Conservation (phyloP, 2,888 invertebrate species). For the Embidobia sp. region DNA sequence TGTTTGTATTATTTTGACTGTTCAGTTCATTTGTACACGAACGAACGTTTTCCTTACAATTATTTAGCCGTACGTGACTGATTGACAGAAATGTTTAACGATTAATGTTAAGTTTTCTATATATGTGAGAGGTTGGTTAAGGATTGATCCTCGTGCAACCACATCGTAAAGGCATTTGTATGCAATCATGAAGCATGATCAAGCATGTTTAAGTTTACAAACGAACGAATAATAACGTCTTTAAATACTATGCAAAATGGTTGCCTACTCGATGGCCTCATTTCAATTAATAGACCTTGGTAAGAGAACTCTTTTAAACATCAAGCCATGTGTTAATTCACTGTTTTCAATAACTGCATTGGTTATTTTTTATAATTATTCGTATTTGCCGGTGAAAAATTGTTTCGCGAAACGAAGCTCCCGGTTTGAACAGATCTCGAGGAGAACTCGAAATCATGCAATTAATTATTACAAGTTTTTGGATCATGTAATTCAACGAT, state of each 20-base stretch:
- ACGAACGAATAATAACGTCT: slow-evolving; percentile 46
- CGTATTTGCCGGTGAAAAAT: too few relatives aligned
- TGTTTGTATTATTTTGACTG: neutral
- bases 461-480: slow-evolving; percentile 59
- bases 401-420: slow-evolving; percentile 1
- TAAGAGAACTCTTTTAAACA: slow-evolving; percentile 57
- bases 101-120: slow-evolving; percentile 48
- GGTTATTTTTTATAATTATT: slow-evolving; percentile 48
- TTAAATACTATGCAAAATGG: slow-evolving; percentile 55
- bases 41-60: slow-evolving; percentile 20
- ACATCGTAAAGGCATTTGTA: slow-evolving; percentile 60
- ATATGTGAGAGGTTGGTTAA: slow-evolving; percentile 39
- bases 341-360: slow-evolving; percentile 52
- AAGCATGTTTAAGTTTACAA: slow-evolving; percentile 56
- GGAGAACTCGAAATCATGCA: slow-evolving; percentile 37
- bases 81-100: slow-evolving; percentile 30
- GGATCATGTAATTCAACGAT: slow-evolving; percentile 8
- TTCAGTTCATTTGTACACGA: slow-evolving; percentile 14
- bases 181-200: slow-evolving; percentile 61
- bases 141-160: slow-evolving; percentile 47
- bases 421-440: slow-evolving; percentile 24
- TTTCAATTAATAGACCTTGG: slow-evolving; percentile 54
- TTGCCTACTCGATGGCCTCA: slow-evolving; percentile 60
- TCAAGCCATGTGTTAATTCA: slow-evolving; percentile 62
- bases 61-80: slow-evolving; percentile 35